Percentiles rank a stretch among this genome's conserved stretches.
Conservation (phyloP, 2,113 vertebrate species). For the Perognathus longimembris region DNA sequence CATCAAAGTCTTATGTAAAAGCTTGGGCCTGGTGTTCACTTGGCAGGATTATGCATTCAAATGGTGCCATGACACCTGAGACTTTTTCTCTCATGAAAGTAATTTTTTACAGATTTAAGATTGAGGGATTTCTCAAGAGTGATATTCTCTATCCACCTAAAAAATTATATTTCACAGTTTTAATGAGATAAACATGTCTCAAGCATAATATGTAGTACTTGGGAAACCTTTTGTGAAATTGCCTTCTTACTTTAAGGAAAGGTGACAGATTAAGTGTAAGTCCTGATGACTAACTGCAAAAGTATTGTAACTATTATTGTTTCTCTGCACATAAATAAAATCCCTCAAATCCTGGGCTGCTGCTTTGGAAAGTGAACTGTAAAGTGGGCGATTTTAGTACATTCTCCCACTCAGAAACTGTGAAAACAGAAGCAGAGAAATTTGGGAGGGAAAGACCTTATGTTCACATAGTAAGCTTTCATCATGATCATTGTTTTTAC, state of each 20-base stretch:
- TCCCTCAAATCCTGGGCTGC: neutral
- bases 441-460: conserved; percentile 58
- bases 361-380: conserved; percentile 64
- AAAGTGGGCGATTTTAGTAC: conserved; percentile 60
- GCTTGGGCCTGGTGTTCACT: neutral
- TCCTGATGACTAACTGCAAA: neutral
- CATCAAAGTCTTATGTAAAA: neutral
- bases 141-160: conserved; percentile 43
- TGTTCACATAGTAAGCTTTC: conserved; percentile 49
- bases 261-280: conserved; percentile 27
- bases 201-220: conserved; percentile 25
- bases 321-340: conserved; percentile 37
- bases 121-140: conserved; percentile 30
- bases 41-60: neutral
- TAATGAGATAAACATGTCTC: conserved; percentile 38
- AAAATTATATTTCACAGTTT: conserved; percentile 28
- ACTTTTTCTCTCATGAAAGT: conserved; percentile 8
- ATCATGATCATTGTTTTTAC: neutral
- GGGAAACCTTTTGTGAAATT: conserved; percentile 34
- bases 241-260: neutral
- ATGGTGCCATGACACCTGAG: neutral
- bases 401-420: conserved; percentile 37
- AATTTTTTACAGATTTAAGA: neutral
- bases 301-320: neutral
- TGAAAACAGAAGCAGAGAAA: conserved; percentile 62